Evolutionary conservation across 2,888 invertebrate species (phyloP).

Genomic region (Oligia fasciuncula): DNA sequence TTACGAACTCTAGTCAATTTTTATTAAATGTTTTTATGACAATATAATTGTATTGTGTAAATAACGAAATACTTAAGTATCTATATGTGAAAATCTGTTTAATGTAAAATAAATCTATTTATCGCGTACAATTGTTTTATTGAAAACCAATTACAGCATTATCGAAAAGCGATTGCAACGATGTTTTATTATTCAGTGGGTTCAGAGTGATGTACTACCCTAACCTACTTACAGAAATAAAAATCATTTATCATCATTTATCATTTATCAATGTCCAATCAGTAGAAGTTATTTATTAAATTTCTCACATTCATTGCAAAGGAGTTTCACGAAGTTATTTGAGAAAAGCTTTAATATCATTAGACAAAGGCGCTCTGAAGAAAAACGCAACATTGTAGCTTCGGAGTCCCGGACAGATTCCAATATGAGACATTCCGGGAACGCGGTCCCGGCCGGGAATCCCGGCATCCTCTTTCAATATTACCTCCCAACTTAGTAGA

Average conservation of each 20-base stretch:
- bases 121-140: slow-evolving; percentile 68
- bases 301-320: slow-evolving; percentile 38
- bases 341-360: slow-evolving; percentile 61
- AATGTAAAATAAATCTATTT: slow-evolving; percentile 85
- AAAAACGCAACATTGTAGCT: slow-evolving; percentile 72
- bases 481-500: slow-evolving; percentile 59
- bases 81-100: slow-evolving; percentile 83
- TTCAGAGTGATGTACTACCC: not conserved
- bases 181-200: not conserved
- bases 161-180: not conserved
- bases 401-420: slow-evolving; percentile 72
- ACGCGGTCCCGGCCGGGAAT: slow-evolving; percentile 70
- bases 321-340: slow-evolving; percentile 50
- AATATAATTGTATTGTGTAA: slow-evolving; percentile 88
- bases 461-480: slow-evolving; percentile 66
- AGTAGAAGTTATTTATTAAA: slow-evolving; percentile 27
- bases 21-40: slow-evolving; percentile 88
- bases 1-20: slow-evolving; percentile 88
- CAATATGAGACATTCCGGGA: slow-evolving; percentile 78
- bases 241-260: no score
- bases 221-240: no score
- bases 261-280: not conserved
- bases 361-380: slow-evolving; percentile 59
- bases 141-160: slow-evolving; percentile 9
- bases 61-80: slow-evolving; percentile 76